Conservation (phyloP, 2,888 invertebrate genomes). For the Hermodice carunculata region DNA sequence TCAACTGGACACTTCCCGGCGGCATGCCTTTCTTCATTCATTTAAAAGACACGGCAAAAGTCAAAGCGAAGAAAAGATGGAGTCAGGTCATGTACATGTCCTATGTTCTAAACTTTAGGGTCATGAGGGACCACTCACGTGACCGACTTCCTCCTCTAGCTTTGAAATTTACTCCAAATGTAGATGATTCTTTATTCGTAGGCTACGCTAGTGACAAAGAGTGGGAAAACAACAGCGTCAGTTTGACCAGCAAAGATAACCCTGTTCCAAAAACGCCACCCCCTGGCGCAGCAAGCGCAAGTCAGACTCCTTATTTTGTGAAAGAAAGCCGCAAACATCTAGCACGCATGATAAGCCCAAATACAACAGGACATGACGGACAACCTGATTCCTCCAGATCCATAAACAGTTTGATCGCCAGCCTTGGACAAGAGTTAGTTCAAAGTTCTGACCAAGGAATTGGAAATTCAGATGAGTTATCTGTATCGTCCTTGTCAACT, state of each 20-base stretch:
- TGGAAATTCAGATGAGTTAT: conserved; percentile 12
- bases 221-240: conserved; percentile 18
- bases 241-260: not conserved
- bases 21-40: conserved; percentile 56
- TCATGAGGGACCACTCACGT: conserved; percentile 6
- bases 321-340: conserved; percentile 7
- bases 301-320: conserved; percentile 12
- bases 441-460: conserved; percentile 20
- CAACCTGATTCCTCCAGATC: not conserved
- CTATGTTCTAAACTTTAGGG: conserved; percentile 47
- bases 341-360: conserved; percentile 7
- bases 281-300: conserved; percentile 5
- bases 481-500: conserved; percentile 7
- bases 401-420: not conserved
- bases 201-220: conserved; percentile 28
- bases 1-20: conserved; percentile 45
- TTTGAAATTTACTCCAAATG: not conserved
- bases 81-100: conserved; percentile 59
- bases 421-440: conserved; percentile 1
- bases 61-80: conserved; percentile 59
- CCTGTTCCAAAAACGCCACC: conserved; percentile 10
- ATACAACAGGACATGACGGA: not conserved
- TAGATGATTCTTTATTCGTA: conserved; percentile 21
- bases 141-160: conserved; percentile 8
- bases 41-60: conserved; percentile 49